Evolutionary conservation across 92 coral and sea anemone species (phyloP), one percentile per base, ranked within the genome.

Genomic region (Palythoa grandiflora): DNA sequence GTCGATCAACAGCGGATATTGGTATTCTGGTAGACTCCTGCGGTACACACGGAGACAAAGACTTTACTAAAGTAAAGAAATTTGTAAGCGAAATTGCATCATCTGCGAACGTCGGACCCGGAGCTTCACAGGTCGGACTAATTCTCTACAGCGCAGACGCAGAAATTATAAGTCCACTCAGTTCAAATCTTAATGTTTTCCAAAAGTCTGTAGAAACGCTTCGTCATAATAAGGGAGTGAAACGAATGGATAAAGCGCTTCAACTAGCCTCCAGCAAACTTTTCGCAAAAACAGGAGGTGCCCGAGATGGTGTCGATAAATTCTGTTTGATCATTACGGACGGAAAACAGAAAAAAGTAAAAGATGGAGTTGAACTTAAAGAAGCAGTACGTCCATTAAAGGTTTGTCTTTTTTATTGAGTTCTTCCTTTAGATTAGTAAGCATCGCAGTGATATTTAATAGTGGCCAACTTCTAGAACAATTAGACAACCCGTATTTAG

Each of bases 11-110:
- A 5, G 70, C 71, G 55, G 83, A 78, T 38, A 78, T 78, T 55
- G 83, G 83, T 16, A 11, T 78, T 78, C 71, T 78, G 51, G 83
- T 78, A 2, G 83, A 78, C 65, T 54, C 83, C 9, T 78, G 83
- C 9, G 70, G 70, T 35, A 57, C 68, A 47, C 66, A 57, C 21
- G 68, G 83, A 60, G 50, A 57, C 28, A 35, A 78, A 60, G 68
- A 78, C 59, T 78, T 36, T 78, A 39, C 11, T 13, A 78, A 78
- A 57, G 83, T 78, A 0, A 78, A 78, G 55, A 17, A 54, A 44
- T 78, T 78, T 78, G 51, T 78, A 54, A 78, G 55, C 36, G 52
- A 78, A 13, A 40, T 78, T 4, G 83, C 83, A 14, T 61, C 47
- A 13, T 21, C 50, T 13, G 9, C 38, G 10, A 60, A 78, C 68